These are phyloP conservation scores for Hippasteria phrygiana DNA, from an alignment of 53 echinoderm and acorn worm genomes.

Conservation along the genomic window DNA sequence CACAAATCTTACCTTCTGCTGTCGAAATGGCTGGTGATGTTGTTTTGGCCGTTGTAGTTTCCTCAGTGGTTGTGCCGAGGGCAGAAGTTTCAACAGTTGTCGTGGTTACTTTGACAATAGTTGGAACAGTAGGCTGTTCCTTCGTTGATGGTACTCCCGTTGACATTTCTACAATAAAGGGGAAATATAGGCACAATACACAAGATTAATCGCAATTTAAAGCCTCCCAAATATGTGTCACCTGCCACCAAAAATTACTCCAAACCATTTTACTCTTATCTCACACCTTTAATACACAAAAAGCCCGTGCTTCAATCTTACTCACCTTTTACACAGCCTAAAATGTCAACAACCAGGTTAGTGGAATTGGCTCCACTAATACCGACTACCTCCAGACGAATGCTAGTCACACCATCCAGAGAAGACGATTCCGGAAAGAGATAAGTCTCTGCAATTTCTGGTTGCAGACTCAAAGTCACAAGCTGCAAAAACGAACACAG, in stretches of 20 bases:
- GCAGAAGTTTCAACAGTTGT: not conserved
- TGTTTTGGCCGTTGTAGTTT: not conserved
- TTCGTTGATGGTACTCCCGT: not conserved
- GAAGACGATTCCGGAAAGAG: not conserved
- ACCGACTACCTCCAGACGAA: not conserved
- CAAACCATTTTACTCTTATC: not conserved
- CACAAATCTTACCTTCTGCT: not conserved
- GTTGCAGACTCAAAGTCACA: not conserved
- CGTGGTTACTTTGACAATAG: not conserved
- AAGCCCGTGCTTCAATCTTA: no score
- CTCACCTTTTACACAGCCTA: not conserved
- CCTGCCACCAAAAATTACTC: not conserved
- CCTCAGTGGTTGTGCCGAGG: not conserved
- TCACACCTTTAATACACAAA: not conserved
- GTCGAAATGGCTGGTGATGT: not conserved
- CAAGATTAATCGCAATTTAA: no score
- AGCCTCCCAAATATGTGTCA: not conserved
- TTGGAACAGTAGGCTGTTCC: not conserved
- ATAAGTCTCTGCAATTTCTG: not conserved
- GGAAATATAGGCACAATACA: no score
- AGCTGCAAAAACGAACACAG: not conserved
- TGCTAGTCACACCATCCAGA: not conserved
- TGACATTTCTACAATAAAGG: not conserved
- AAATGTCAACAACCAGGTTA: not conserved
- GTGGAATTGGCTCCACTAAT: not conserved